Percentiles rank a stretch among this genome's conserved stretches.
Conservation (phyloP, 1,140 invertebrate genomes). For the Charaxes varanes region DNA sequence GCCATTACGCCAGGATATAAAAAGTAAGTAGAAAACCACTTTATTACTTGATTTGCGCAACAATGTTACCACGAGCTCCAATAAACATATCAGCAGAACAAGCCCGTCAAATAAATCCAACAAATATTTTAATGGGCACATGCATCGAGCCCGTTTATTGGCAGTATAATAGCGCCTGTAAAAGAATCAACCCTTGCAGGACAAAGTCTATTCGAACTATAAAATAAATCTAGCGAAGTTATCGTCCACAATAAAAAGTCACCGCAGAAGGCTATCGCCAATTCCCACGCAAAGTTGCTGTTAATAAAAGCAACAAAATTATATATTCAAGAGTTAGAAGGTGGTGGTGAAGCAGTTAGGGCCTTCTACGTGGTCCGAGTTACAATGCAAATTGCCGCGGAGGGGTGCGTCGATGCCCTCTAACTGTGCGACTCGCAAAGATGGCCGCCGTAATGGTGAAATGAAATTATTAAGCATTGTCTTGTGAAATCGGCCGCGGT, state of each 20-base stretch:
- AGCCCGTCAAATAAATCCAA: slow-evolving; percentile 64
- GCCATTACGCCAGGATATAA: too few relatives aligned
- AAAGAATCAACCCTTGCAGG: slow-evolving; percentile 46
- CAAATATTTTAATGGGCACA: slow-evolving; percentile 67
- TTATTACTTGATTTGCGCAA: slow-evolving; percentile 44
- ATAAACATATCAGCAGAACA: slow-evolving; percentile 63
- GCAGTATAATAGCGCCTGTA: slow-evolving; percentile 55
- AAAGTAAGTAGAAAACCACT: too few relatives aligned
- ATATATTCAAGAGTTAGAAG: slow-evolving; percentile 73
- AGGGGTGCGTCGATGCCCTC: slow-evolving; percentile 66
- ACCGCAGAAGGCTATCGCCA: slow-evolving; percentile 64
- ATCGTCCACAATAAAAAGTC: slow-evolving; percentile 70
- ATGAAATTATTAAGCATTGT: slow-evolving; percentile 75
- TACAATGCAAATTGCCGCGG: slow-evolving; percentile 71
- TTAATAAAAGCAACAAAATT: slow-evolving; percentile 74
- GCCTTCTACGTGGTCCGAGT: slow-evolving; percentile 70
- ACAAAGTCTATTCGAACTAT: slow-evolving; percentile 61
- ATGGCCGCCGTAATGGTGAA: slow-evolving; percentile 71
- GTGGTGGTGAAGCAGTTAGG: slow-evolving; percentile 67
- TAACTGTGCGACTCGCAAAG: slow-evolving; percentile 70
- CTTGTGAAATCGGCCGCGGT: slow-evolving; percentile 71
- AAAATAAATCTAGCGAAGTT: slow-evolving; percentile 72
- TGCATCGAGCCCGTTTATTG: slow-evolving; percentile 63
- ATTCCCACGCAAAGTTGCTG: slow-evolving; percentile 71
- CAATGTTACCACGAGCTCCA: slow-evolving; percentile 47